A percentile compares a stretch with the other conserved stretches of the same genome.
These are phyloP conservation scores for Notechis scutatus DNA, from an alignment of 2,113 vertebrate species.

Conservation along the genomic window DNA sequence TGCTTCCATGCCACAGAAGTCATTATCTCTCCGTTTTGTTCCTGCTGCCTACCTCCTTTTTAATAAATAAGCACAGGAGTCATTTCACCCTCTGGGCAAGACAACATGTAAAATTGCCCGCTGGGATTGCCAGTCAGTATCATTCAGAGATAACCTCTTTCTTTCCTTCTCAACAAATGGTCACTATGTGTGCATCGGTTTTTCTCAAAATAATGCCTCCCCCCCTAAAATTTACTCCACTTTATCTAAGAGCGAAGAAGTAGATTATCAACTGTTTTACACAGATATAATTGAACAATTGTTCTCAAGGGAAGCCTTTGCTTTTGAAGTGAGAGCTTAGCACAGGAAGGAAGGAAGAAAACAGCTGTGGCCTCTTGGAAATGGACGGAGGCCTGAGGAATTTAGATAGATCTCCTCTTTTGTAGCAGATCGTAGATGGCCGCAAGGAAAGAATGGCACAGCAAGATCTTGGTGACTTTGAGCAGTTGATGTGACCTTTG, in stretches of 20 bases:
- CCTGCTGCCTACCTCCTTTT: background rate
- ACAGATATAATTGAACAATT: background rate
- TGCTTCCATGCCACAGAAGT: background rate
- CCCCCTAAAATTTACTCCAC: background rate
- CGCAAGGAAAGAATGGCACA: background rate
- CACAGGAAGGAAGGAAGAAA: background rate
- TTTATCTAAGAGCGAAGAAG: conserved; percentile 2
- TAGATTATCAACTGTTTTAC: conserved; percentile 2
- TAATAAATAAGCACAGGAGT: conserved; percentile 3
- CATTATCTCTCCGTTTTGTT: background rate
- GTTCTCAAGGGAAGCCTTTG: background rate
- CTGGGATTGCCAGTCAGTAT: background rate
- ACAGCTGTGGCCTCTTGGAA: background rate
- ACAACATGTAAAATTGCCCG: background rate
- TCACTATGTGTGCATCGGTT: background rate
- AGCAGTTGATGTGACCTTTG: background rate
- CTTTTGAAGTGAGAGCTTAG: background rate
- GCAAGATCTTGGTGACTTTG: background rate
- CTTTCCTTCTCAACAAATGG: background rate
- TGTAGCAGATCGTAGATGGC: background rate
- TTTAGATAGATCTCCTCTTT: background rate
- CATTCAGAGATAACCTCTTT: background rate
- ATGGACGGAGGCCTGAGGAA: background rate
- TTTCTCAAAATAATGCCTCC: background rate
- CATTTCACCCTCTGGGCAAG: background rate